These are phyloP conservation scores for Leptopilina syphax DNA, from an alignment of 2,888 invertebrate genomes.

Conservation along the genomic window DNA sequence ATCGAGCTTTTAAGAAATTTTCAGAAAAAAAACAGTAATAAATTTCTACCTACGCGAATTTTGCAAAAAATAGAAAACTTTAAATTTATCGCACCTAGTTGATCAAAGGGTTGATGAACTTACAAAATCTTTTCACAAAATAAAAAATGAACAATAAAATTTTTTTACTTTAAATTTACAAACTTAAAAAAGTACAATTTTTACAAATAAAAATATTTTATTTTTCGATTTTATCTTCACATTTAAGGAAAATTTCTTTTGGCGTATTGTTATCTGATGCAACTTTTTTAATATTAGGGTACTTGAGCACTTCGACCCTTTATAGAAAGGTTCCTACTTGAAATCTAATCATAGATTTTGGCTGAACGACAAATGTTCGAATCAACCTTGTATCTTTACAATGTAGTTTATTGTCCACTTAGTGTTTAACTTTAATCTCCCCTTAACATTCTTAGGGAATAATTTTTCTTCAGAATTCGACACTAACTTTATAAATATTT, in stretches of 20 bases:
- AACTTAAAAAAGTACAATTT: too few relatives aligned
- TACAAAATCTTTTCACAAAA: too few relatives aligned
- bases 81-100: too few relatives aligned
- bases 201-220: too few relatives aligned
- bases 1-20: slow-evolving; percentile 49
- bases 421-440: not conserved
- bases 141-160: not conserved
- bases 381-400: slow-evolving; percentile 34
- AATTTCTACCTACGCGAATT: slow-evolving; percentile 5
- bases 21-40: slow-evolving; percentile 1
- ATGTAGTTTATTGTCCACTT: slow-evolving; percentile 31
- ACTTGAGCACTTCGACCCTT: slow-evolving; percentile 38
- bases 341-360: slow-evolving; percentile 36
- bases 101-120: not conserved
- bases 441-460: not conserved
- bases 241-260: too few relatives aligned
- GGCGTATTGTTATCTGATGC: not conserved
- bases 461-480: not conserved
- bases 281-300: slow-evolving; percentile 7
- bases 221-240: too few relatives aligned
- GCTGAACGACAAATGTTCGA: slow-evolving; percentile 30
- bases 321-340: slow-evolving; percentile 21
- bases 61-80: too few relatives aligned
- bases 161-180: too few relatives aligned
- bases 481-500: not conserved